These are phyloP conservation scores for Tinea trinotella DNA, from an alignment of 2,888 invertebrate species.

Conservation along the genomic window DNA sequence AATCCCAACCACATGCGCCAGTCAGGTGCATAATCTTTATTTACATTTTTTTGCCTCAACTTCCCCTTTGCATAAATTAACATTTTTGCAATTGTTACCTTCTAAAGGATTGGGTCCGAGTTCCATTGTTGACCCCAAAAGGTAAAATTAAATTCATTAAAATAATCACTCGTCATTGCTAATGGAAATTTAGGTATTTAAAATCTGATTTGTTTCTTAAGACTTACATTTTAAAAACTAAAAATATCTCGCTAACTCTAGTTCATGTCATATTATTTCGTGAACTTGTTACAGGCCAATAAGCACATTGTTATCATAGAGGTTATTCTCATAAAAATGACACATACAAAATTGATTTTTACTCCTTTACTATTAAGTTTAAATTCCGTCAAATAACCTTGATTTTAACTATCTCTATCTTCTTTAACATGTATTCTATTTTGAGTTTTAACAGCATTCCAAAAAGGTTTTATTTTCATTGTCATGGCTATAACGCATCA, in stretches of 20 bases:
- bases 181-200: too few species aligned
- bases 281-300: slow-evolving; percentile 62
- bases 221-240: too few species aligned
- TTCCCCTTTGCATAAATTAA: slow-evolving; percentile 72
- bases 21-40: slow-evolving; percentile 69
- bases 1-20: slow-evolving; percentile 42
- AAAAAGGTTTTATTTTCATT: slow-evolving; percentile 31
- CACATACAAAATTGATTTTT: background rate
- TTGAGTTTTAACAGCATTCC: slow-evolving; percentile 20
- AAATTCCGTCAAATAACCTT: slow-evolving; percentile 25
- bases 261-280: slow-evolving; percentile 48
- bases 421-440: slow-evolving; percentile 16
- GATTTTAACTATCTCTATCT: slow-evolving; percentile 32
- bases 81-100: slow-evolving; percentile 43
- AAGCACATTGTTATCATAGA: slow-evolving; percentile 52
- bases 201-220: too few species aligned
- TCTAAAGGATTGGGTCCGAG: slow-evolving; percentile 23
- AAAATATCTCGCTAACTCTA: too few species aligned
- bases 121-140: background rate
- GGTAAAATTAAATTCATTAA: slow-evolving; percentile 5
- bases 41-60: slow-evolving; percentile 55
- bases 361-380: slow-evolving; percentile 30
- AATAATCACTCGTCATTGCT: slow-evolving; percentile 24
- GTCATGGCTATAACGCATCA: slow-evolving; percentile 17
- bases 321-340: slow-evolving; percentile 20